phyloP scores from a whole-genome alignment of 2,888 invertebrate species.

The Drosophila quinaria region DNA sequence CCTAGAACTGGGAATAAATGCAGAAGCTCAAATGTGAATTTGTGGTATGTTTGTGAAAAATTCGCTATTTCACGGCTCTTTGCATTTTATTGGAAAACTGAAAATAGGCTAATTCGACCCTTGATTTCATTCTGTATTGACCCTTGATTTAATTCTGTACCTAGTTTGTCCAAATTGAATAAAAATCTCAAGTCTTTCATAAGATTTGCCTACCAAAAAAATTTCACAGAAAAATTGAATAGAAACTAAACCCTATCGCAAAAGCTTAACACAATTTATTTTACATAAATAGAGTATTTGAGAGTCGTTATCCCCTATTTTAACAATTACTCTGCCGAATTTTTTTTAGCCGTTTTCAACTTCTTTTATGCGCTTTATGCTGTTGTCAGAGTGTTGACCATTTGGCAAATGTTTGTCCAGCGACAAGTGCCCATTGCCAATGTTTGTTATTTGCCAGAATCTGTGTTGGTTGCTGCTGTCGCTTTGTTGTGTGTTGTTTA shows the following conservation, averaged over 20 bases:
- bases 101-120: not conserved
- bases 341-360: slow-evolving; percentile 10
- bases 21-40: not conserved
- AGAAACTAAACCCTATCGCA: no score
- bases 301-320: not conserved
- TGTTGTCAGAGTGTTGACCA: slow-evolving; percentile 59
- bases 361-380: slow-evolving; percentile 26
- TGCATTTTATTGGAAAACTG: not conserved
- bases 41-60: not conserved
- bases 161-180: no score
- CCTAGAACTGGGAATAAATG: not conserved
- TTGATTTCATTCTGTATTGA: not conserved
- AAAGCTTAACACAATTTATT: not conserved
- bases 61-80: no score
- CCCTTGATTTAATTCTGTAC: not conserved
- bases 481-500: slow-evolving; percentile 32
- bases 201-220: no score
- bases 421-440: slow-evolving; percentile 67
- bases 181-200: no score
- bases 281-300: slow-evolving; percentile 3
- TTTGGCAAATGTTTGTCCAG: slow-evolving; percentile 71
- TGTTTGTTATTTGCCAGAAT: slow-evolving; percentile 63
- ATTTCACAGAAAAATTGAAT: no score
- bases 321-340: not conserved
- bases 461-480: slow-evolving; percentile 9